These are phyloP conservation scores for Aphelenchoides besseyi DNA, from an alignment of 1,140 invertebrate genomes.

Conservation along the genomic window DNA sequence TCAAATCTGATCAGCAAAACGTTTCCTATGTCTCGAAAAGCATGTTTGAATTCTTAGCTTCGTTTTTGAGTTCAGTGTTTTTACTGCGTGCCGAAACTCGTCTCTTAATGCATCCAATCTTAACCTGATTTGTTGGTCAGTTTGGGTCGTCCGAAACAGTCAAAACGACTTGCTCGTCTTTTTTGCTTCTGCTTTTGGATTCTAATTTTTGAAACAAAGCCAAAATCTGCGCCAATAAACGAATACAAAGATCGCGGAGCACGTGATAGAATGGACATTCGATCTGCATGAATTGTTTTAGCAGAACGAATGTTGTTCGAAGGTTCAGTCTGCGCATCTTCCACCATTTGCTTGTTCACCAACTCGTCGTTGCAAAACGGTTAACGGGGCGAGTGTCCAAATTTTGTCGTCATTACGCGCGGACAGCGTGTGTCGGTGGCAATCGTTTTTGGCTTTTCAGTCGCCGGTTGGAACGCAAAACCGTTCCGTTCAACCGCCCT, in stretches of 20 bases:
- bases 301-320: background rate
- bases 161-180: background rate
- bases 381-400: background rate
- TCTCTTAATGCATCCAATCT: conserved; percentile 7
- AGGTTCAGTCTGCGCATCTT: background rate
- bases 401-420: conserved; percentile 1
- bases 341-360: background rate
- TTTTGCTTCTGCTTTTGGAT: background rate
- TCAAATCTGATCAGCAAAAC: background rate
- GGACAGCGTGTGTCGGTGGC: conserved; percentile 1
- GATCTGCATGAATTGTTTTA: background rate
- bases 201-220: background rate
- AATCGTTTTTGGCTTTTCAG: background rate
- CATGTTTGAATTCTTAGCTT: too few relatives aligned
- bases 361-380: background rate
- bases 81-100: background rate
- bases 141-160: background rate
- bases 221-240: background rate
- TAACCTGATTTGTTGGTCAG: conserved; percentile 16
- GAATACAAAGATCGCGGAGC: background rate
- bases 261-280: background rate
- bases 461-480: conserved; percentile 2
- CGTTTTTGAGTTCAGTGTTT: background rate
- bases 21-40: too few relatives aligned
- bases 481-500: conserved; percentile 2